Percentiles rank a stretch among this genome's conserved stretches.
Evolutionary conservation across 1,140 invertebrate species (phyloP).

Genomic region (Drosophila sucinea): DNA sequence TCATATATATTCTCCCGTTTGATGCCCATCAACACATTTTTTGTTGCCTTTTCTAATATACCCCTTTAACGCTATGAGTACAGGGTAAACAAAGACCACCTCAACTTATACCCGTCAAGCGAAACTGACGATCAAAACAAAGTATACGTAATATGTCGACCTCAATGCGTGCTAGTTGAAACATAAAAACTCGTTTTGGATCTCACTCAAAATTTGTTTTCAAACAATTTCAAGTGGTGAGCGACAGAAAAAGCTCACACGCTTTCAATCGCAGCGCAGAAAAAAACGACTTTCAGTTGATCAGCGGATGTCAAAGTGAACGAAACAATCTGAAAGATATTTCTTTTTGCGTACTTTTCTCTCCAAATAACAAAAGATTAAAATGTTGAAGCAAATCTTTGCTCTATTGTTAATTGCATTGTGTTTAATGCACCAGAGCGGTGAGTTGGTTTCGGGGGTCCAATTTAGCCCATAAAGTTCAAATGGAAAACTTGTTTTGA

Average conservation of each 20-base stretch:
- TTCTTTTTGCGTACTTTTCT: background rate
- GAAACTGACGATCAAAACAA: constrained; percentile 72
- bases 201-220: constrained; percentile 54
- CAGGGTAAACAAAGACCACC: constrained; percentile 16
- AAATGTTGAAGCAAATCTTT: constrained; percentile 39
- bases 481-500: constrained; percentile 49
- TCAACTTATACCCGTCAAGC: constrained; percentile 27
- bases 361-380: background rate
- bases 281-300: constrained; percentile 60
- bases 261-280: constrained; percentile 23
- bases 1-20: too few relatives aligned
- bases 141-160: constrained; percentile 50
- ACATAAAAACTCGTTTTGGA: constrained; percentile 61
- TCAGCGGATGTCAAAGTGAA: constrained; percentile 47
- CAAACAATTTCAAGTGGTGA: constrained; percentile 26
- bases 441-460: constrained; percentile 39
- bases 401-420: constrained; percentile 54
- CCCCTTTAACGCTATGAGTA: background rate
- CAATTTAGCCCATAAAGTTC: background rate
- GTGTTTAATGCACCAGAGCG: constrained; percentile 56
- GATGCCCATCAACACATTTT: too few relatives aligned
- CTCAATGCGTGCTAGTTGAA: constrained; percentile 29
- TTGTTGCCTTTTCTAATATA: background rate
- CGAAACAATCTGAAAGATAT: constrained; percentile 14
- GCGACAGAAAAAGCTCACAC: constrained; percentile 23